Evolutionary conservation across 2,113 vertebrate genomes (phyloP), one percentile per base, ranked within the genome.

Genomic region (Scomber colias): DNA sequence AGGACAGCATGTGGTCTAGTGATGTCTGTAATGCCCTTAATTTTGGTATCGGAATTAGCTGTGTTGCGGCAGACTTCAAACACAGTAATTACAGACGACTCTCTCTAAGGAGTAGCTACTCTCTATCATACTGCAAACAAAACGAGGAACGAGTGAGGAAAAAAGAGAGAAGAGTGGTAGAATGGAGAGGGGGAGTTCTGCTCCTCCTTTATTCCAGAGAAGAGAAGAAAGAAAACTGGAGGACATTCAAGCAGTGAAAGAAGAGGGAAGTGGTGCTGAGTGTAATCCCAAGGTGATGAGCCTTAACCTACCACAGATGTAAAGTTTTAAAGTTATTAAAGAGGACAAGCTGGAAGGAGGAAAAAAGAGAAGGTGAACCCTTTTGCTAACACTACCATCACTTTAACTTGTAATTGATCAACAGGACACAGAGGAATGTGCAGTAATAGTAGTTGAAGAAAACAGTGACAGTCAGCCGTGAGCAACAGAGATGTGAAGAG

Each of bases 61-160:
- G 79, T 86, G 85, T 81, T 90, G 90, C 87, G 66, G 86, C 81
- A 89, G 87, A 93, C 89, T 92, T 94, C 89, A 93, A 92, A 93
- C 89, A 90, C 84, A 79, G 91, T 93, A 88, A 94, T 94, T 92
- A 93, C 87, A 91, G 88, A 90, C 9, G 35, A 66, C 46, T 65
- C 74, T 86, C 91, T 93, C 87, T 73, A 73, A 89, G 89, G 89
- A 90, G 79, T 61, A 73, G 44, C 48, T 15, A 17, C 80, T 83
- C 83, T 89, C 78, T 76, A 81, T 81, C 87, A 82, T 31, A 46
- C 72, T 75, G 62, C 65, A 87, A 86, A 91, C 85, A 91, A 89
- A 89, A 86, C 8, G 72, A 84, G 70, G 30, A 76, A 71, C 0
- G 40, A 50, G 61, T 13, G 59, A 82, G 65, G 14, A n/a, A 45